Percentiles rank a stretch among this genome's conserved stretches.
Evolutionary conservation across 2,797 vertebrate species (phyloP).

Genomic region (Argentina silus): DNA sequence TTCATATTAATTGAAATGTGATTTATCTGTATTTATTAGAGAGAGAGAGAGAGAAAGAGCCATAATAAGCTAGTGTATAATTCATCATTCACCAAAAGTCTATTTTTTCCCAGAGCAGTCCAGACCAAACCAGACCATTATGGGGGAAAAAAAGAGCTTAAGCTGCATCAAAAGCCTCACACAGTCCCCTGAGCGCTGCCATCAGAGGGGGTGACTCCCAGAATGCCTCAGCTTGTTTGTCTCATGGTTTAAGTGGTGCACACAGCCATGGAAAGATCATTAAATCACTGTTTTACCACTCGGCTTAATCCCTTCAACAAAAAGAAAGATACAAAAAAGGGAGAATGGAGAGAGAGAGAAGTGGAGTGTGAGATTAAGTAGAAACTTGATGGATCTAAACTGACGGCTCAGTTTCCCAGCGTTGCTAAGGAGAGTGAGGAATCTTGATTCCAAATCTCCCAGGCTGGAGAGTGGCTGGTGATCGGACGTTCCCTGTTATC

Average conservation of each 20-base stretch:
- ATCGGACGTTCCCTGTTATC: slow-evolving; percentile 65
- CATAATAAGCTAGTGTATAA: not conserved
- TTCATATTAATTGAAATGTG: not conserved
- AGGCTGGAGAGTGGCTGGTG: slow-evolving; percentile 56
- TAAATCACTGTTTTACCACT: slow-evolving; percentile 87
- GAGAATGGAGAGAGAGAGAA: slow-evolving; percentile 57
- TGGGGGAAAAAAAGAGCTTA: slow-evolving; percentile 66
- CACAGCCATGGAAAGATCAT: slow-evolving; percentile 83
- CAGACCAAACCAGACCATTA: slow-evolving; percentile 63
- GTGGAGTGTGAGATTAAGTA: slow-evolving; percentile 69
- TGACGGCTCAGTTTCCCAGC: slow-evolving; percentile 82
- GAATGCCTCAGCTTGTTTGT: slow-evolving; percentile 76
- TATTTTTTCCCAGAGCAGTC: slow-evolving; percentile 70
- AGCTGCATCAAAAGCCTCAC: slow-evolving; percentile 73
- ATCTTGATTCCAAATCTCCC: slow-evolving; percentile 66
- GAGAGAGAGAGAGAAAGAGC: not conserved
- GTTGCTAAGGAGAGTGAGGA: slow-evolving; percentile 73
- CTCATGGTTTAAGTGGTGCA: slow-evolving; percentile 78
- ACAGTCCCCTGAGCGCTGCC: slow-evolving; percentile 64
- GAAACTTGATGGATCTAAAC: slow-evolving; percentile 81
- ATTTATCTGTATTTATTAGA: not conserved
- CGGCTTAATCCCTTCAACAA: slow-evolving; percentile 79
- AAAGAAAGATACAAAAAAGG: slow-evolving; percentile 74
- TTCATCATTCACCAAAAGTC: not conserved
- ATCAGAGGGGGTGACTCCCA: slow-evolving; percentile 75